phyloP scores from a whole-genome alignment of 2,888 invertebrate genomes.

The Biston stratarius region DNA sequence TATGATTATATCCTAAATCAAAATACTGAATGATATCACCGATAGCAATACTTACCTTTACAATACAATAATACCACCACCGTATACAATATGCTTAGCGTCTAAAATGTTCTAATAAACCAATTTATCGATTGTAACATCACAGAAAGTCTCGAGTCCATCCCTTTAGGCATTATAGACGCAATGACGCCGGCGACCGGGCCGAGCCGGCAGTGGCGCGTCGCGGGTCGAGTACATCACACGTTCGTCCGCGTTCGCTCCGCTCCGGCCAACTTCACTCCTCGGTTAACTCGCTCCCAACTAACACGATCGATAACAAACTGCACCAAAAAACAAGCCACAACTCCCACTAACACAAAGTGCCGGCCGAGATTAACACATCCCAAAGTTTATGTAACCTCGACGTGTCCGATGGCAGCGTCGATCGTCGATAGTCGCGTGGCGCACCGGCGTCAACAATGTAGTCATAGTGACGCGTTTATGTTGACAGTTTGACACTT shows the following conservation, averaged over 20 bases:
- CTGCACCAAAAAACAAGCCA: conserved; percentile 46
- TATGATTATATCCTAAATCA: no score
- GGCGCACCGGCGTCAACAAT: conserved; percentile 80
- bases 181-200: conserved; percentile 69
- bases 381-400: conserved; percentile 52
- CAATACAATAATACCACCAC: no score
- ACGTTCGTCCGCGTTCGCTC: conserved; percentile 52
- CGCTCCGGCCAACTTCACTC: conserved; percentile 42
- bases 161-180: conserved; percentile 70
- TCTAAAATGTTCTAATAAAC: not conserved
- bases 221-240: conserved; percentile 61
- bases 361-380: conserved; percentile 47
- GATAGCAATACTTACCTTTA: no score
- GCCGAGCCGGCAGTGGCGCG: conserved; percentile 68
- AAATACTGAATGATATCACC: no score
- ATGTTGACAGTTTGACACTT: conserved; percentile 77
- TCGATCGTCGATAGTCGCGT: conserved; percentile 68
- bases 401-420: conserved; percentile 57
- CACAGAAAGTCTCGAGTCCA: conserved; percentile 50
- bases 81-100: no score
- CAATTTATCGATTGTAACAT: conserved; percentile 31
- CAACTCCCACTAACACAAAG: conserved; percentile 32
- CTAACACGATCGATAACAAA: conserved; percentile 64
- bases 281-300: conserved; percentile 48
- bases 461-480: conserved; percentile 82